phyloP scores from a whole-genome alignment of 2,797 vertebrate species.

The Ataeniobius toweri region DNA sequence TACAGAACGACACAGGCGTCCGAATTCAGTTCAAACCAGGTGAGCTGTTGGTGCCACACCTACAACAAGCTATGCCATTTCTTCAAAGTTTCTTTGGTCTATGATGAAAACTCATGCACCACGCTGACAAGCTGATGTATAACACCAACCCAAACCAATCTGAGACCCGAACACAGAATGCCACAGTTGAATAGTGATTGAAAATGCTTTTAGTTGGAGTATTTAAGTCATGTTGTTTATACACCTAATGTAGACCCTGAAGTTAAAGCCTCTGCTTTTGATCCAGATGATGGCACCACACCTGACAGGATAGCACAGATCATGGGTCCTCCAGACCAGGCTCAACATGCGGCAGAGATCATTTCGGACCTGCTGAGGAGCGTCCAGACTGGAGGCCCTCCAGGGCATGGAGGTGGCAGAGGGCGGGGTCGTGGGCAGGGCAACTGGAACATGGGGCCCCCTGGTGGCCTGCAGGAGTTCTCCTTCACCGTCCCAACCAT shows the following conservation, averaged over 20 bases:
- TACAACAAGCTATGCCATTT: not conserved
- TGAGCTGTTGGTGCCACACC: slow-evolving; percentile 42
- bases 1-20: slow-evolving; percentile 99
- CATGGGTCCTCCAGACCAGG: slow-evolving; percentile 95
- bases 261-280: not conserved
- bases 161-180: slow-evolving; percentile 61
- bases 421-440: slow-evolving; percentile 95
- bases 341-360: slow-evolving; percentile 96
- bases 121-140: slow-evolving; percentile 75
- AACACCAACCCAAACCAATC: slow-evolving; percentile 53
- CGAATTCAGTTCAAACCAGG: slow-evolving; percentile 99
- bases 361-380: slow-evolving; percentile 96
- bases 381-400: slow-evolving; percentile 93
- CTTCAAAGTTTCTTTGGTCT: slow-evolving; percentile 39
- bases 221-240: not conserved
- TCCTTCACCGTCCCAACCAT: slow-evolving; percentile 98
- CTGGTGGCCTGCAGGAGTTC: slow-evolving; percentile 97
- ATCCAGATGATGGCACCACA: slow-evolving; percentile 92
- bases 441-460: slow-evolving; percentile 99
- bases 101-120: slow-evolving; percentile 71
- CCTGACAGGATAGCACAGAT: slow-evolving; percentile 99
- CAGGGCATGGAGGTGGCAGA: slow-evolving; percentile 93
- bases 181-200: too few relatives aligned
- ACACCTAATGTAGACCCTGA: not conserved
- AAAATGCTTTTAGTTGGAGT: not conserved